Evolutionary conservation across 2,888 invertebrate species (phyloP), one percentile per base, ranked within the genome.

Genomic region (Oscheius sp.): DNA sequence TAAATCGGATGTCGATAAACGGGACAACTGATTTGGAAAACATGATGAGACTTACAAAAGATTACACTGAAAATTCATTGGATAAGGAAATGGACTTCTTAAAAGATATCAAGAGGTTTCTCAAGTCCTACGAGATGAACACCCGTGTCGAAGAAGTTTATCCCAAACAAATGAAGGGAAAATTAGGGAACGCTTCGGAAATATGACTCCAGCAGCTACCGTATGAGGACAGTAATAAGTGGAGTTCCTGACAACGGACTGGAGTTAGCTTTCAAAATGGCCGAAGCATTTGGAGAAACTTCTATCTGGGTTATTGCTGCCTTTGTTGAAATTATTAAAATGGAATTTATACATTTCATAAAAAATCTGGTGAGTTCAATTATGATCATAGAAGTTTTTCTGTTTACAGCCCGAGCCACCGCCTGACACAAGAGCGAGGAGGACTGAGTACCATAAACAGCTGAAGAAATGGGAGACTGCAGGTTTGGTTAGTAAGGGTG

Each of bases 1-100:
- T 64, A 36, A 36, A 64, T 20, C n/a, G 17, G 2, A 62, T 32
- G 14, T 17, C 54, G 4, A 54, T 12, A 51, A 51, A 26, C 14
- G 30, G 4, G 30, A 28, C 3, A 51, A 51, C 36, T 9, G 32
- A 30, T 51, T 4, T 51, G 8, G 4, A 51, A n/a, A 26, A 28
- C n/a, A 20, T 30, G 28, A 30, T 51, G 51, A 20, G 32, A 30
- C 32, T 51, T 51, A 51, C 51, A 3, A 51, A 32, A 14, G 32
- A 9, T 51, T 51, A 51, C 32, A 30, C 32, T 5, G 32, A 28
- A 12, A 51, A 20, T 20, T 30, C 32, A 14, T 14, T 5, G 22
- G 22, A 47, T 5, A 22, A 6, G 2, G 47, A 20, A 47, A 22
- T 3, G 47, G 12, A 6, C 3, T 24, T 24, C 12, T 4, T 47